Percentiles rank a stretch among this genome's conserved stretches.
These are phyloP conservation scores for Mesorhabditis belari DNA, from an alignment of 2,888 invertebrate genomes.

Conservation along the genomic window DNA sequence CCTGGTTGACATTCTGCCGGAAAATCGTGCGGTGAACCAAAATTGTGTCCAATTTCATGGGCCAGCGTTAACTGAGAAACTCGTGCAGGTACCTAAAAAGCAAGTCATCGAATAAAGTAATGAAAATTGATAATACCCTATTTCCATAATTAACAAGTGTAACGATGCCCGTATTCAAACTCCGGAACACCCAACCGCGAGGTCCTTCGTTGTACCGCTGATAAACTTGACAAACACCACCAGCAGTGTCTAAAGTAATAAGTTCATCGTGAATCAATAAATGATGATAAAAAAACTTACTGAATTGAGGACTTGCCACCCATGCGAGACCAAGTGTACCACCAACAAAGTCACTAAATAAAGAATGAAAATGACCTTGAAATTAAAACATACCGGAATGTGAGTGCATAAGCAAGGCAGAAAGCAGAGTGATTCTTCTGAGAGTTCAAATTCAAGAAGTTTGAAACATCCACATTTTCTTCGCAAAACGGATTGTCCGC, in stretches of 20 bases:
- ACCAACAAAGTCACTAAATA: constrained; percentile 75
- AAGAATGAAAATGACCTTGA: neutral
- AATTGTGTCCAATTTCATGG: constrained; percentile 98
- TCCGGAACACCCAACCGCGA: constrained; percentile 84
- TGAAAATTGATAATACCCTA: constrained; percentile 55
- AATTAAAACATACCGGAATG: constrained; percentile 75
- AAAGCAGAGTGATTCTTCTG: constrained; percentile 93
- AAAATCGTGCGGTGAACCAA: constrained; percentile 73
- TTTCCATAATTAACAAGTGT: constrained; percentile 94
- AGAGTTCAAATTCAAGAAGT: constrained; percentile 94
- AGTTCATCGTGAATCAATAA: neutral
- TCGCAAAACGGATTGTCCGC: constrained; percentile 66
- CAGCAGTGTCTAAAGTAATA: constrained; percentile 73
- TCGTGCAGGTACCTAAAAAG: constrained; percentile 77
- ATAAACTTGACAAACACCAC: constrained; percentile 93
- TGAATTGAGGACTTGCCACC: constrained; percentile 86
- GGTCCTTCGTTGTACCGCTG: constrained; percentile 88
- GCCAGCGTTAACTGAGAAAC: constrained; percentile 94
- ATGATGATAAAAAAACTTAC: too few relatives aligned
- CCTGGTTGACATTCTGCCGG: constrained; percentile 67
- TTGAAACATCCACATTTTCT: constrained; percentile 96
- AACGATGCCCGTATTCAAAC: constrained; percentile 94
- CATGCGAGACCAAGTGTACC: constrained; percentile 96
- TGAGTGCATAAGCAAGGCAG: constrained; percentile 98
- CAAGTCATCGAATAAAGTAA: neutral